phyloP scores from a whole-genome alignment of 1,140 invertebrate species.

The Phenacoccus solenopsis region DNA sequence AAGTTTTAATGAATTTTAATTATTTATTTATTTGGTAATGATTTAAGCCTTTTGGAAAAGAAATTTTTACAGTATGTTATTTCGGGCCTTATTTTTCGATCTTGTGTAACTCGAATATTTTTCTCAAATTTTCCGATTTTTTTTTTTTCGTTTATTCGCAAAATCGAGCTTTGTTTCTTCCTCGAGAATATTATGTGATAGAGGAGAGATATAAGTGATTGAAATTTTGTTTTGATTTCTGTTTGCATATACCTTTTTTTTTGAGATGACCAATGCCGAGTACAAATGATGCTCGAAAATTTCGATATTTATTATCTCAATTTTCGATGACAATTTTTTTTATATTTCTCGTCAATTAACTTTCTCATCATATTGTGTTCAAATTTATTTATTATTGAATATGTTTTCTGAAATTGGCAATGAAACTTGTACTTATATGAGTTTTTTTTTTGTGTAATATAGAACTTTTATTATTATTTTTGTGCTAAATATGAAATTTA shows the following conservation, averaged over 20 bases:
- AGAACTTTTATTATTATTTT: neutral
- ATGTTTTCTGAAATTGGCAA: neutral
- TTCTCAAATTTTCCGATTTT: too few species aligned
- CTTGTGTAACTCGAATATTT: too few species aligned
- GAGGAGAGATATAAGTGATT: neutral
- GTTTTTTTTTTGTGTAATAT: neutral
- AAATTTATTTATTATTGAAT: neutral
- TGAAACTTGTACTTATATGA: neutral
- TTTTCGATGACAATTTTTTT: neutral
- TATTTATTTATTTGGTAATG: too few species aligned
- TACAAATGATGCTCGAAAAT: too few species aligned
- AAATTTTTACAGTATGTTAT: too few species aligned
- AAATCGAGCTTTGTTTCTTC: too few species aligned
- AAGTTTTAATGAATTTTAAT: too few species aligned
- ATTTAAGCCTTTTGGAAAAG: too few species aligned
- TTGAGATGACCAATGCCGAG: neutral
- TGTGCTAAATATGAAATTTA: neutral
- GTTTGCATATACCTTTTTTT: neutral
- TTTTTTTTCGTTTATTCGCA: too few species aligned
- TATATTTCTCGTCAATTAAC: slow-evolving; percentile 5
- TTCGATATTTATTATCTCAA: too few species aligned
- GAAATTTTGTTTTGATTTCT: neutral
- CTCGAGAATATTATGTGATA: neutral
- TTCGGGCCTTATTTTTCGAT: too few species aligned
- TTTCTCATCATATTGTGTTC: slow-evolving; percentile 13